Conservation (phyloP, 1,140 invertebrate genomes). For the Trachymyrmex septentrionalis region DNA sequence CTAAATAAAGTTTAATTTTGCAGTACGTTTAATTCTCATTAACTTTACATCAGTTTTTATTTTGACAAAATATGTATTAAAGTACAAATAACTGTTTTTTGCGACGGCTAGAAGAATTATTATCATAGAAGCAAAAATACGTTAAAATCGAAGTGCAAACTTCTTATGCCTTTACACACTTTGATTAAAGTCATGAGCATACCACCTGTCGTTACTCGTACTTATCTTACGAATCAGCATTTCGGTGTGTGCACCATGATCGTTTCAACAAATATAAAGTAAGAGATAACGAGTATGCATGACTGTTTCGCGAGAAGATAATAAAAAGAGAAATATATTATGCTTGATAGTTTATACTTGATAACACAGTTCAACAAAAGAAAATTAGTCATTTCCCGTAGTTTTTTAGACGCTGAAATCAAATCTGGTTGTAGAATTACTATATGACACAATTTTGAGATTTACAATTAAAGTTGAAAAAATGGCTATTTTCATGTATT, state of each 20-base stretch:
- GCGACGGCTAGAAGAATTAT: not conserved
- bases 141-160: not conserved
- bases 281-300: not conserved
- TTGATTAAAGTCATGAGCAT: not conserved
- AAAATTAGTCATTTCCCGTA: too few species aligned
- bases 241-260: not conserved
- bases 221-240: slow-evolving; percentile 46
- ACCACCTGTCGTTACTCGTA: not conserved
- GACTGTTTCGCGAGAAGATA: not conserved
- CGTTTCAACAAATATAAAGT: not conserved
- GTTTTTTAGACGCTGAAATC: too few species aligned
- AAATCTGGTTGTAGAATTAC: too few species aligned
- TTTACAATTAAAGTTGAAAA: too few species aligned
- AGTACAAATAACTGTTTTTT: slow-evolving; percentile 8
- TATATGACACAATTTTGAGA: too few species aligned
- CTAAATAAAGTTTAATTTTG: not conserved
- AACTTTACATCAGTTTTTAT: not conserved
- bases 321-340: not conserved
- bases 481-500: too few species aligned
- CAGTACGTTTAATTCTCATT: not conserved
- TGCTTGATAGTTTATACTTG: slow-evolving; percentile 13
- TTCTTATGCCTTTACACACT: slow-evolving; percentile 20
- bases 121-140: slow-evolving; percentile 6
- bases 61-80: not conserved
- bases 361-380: not conserved